A percentile compares a stretch with the other conserved stretches of the same genome.
These are phyloP conservation scores for Heliconius melpomene DNA, from an alignment of 1,140 invertebrate species.

Conservation along the genomic window DNA sequence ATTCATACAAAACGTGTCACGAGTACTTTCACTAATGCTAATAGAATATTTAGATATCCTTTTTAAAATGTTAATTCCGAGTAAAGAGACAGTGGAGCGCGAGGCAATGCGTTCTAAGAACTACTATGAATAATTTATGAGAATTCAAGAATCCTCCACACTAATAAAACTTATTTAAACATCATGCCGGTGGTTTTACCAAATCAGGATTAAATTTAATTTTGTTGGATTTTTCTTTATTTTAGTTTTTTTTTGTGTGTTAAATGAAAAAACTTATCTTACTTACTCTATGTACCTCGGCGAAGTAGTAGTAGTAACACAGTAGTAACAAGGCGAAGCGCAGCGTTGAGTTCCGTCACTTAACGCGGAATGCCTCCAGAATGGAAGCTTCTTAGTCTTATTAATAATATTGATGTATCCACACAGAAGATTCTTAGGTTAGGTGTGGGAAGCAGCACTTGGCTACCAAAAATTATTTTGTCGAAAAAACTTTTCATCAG, in stretches of 20 bases:
- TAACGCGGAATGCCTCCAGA: too few relatives aligned
- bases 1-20: background rate
- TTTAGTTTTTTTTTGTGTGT: background rate
- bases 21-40: background rate
- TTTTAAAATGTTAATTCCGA: slow-evolving; percentile 15
- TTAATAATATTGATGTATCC: too few relatives aligned
- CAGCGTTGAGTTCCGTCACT: too few relatives aligned
- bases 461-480: too few relatives aligned
- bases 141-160: slow-evolving; percentile 7
- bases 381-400: too few relatives aligned
- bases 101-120: slow-evolving; percentile 5
- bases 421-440: too few relatives aligned
- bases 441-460: too few relatives aligned
- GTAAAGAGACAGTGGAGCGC: slow-evolving; percentile 5
- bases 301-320: too few relatives aligned
- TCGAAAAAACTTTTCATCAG: too few relatives aligned
- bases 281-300: background rate
- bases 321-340: too few relatives aligned
- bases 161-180: slow-evolving; percentile 13
- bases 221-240: background rate
- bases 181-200: background rate
- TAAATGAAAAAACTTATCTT: background rate
- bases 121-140: slow-evolving; percentile 14
- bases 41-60: slow-evolving; percentile 14
- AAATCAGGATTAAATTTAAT: slow-evolving; percentile 7